These are phyloP conservation scores for Drosophila birchii DNA, from an alignment of 2,888 invertebrate species.

Conservation along the genomic window DNA sequence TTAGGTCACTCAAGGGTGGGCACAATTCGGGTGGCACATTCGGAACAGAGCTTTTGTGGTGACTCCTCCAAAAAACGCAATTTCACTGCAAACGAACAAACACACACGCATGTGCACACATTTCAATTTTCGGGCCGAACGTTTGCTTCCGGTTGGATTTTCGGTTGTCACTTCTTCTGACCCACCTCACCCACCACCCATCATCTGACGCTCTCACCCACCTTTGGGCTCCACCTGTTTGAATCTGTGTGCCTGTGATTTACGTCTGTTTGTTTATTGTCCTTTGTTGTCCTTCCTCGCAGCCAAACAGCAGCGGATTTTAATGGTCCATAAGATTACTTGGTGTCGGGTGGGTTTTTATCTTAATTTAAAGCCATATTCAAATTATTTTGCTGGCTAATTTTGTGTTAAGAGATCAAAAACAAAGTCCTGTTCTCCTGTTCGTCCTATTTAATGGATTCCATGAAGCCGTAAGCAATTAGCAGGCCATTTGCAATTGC, in stretches of 20 bases:
- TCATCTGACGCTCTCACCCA: neutral
- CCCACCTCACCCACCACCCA: neutral
- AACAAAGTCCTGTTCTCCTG: too few relatives aligned
- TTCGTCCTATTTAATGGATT: neutral
- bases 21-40: neutral
- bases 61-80: conserved; percentile 50
- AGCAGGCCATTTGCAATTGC: conserved; percentile 63
- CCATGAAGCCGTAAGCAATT: conserved; percentile 52
- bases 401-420: too few relatives aligned
- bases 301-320: neutral
- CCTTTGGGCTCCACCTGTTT: conserved; percentile 37
- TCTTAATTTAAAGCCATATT: too few relatives aligned
- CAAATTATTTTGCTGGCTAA: too few relatives aligned
- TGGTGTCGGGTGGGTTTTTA: too few relatives aligned
- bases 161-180: neutral
- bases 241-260: conserved; percentile 28
- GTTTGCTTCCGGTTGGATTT: conserved; percentile 17
- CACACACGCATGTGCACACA: neutral
- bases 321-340: neutral
- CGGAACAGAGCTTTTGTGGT: conserved; percentile 20
- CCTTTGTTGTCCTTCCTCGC: conserved; percentile 3
- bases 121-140: conserved; percentile 52
- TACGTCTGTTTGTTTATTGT: conserved; percentile 17
- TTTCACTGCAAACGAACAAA: conserved; percentile 56
- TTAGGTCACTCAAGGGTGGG: conserved; percentile 28